Evolutionary conservation across 2,113 vertebrate genomes (phyloP).

Genomic region (Chloropsis hardwickii): DNA sequence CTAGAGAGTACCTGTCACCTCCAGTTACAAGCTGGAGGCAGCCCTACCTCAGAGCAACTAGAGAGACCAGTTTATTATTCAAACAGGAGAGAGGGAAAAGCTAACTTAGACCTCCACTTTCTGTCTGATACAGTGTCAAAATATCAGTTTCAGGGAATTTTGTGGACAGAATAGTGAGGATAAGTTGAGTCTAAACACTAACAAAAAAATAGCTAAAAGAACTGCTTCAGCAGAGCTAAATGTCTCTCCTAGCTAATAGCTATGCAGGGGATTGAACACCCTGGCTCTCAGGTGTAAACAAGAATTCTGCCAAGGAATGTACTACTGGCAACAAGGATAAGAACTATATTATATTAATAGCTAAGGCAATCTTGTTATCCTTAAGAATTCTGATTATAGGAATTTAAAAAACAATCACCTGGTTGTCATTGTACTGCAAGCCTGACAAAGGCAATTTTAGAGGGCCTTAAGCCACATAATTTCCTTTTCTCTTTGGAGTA

Average conservation of each 20-base stretch:
- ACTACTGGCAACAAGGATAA: not conserved
- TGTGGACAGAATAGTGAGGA: slow-evolving; percentile 9
- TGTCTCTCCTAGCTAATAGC: slow-evolving; percentile 31
- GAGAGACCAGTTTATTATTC: slow-evolving; percentile 71
- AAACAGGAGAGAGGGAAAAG: slow-evolving; percentile 51
- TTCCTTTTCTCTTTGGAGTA: not conserved
- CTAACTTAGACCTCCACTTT: slow-evolving; percentile 36
- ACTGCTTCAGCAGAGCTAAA: slow-evolving; percentile 18
- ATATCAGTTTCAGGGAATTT: slow-evolving; percentile 50
- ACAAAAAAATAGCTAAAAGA: slow-evolving; percentile 44
- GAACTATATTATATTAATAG: slow-evolving; percentile 3
- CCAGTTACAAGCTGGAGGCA: slow-evolving; percentile 35
- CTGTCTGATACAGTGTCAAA: slow-evolving; percentile 61
- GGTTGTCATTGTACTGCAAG: not conserved
- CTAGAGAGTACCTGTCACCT: slow-evolving; percentile 68
- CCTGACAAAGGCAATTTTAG: not conserved
- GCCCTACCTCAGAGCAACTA: slow-evolving; percentile 31
- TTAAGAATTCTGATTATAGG: not conserved
- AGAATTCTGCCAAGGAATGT: slow-evolving; percentile 20
- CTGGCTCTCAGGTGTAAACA: slow-evolving; percentile 10
- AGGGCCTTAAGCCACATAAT: not conserved
- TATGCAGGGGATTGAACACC: not conserved
- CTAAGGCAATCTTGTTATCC: not conserved
- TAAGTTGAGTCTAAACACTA: slow-evolving; percentile 42
- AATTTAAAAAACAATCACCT: not conserved